Evolutionary conservation across 1,140 invertebrate genomes (phyloP).

Genomic region (Elysia chlorotica): DNA sequence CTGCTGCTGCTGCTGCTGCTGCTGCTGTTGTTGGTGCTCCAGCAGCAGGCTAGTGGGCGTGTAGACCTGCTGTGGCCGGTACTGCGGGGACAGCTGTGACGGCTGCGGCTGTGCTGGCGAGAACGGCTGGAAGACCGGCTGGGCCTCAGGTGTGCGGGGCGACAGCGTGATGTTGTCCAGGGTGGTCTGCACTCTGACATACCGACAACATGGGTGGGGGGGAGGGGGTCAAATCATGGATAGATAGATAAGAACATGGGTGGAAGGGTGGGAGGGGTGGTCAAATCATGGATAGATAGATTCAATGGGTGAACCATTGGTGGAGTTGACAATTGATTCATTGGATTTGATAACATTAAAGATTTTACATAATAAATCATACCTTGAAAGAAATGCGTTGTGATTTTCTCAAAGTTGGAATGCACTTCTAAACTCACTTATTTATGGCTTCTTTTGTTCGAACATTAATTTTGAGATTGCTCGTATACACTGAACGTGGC

Average conservation of each 20-base stretch:
- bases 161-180: conserved; percentile 32
- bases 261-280: neutral
- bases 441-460: too few relatives aligned
- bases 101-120: conserved; percentile 18
- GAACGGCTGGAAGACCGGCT: conserved; percentile 10
- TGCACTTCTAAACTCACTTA: too few relatives aligned
- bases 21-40: conserved; percentile 23
- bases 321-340: too few relatives aligned
- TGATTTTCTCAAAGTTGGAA: too few relatives aligned
- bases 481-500: too few relatives aligned
- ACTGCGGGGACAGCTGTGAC: conserved; percentile 10
- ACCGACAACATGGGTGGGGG: neutral
- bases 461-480: too few relatives aligned
- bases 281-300: neutral
- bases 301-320: too few relatives aligned
- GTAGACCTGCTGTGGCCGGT: conserved; percentile 22
- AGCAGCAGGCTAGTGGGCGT: conserved; percentile 19
- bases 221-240: neutral
- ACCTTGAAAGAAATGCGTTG: too few relatives aligned
- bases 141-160: conserved; percentile 25
- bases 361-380: too few relatives aligned
- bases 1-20: conserved; percentile 25
- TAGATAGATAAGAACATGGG: neutral
- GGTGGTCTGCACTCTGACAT: conserved; percentile 26
- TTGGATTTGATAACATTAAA: too few relatives aligned